Evolutionary conservation across 2,888 invertebrate genomes (phyloP).

Genomic region (Lysandra bellargus): DNA sequence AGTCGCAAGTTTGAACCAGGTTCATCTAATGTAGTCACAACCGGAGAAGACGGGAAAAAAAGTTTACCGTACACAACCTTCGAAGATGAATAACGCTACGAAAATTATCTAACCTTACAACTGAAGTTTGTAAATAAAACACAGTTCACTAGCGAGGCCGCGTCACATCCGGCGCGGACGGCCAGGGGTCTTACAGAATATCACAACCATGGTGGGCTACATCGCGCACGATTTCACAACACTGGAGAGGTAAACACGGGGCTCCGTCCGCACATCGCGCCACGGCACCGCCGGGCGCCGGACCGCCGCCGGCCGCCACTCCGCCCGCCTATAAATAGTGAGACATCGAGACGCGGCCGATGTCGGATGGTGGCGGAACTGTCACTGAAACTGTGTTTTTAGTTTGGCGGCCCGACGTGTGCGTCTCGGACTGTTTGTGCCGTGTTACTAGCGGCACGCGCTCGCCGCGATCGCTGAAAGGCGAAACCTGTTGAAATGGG

Average conservation of each 20-base stretch:
- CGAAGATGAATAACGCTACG: conserved; percentile 41
- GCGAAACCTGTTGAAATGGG: conserved; percentile 80
- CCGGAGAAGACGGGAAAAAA: conserved; percentile 58
- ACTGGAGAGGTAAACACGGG: conserved; percentile 78
- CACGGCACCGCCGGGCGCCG: conserved; percentile 47
- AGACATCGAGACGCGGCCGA: conserved; percentile 59
- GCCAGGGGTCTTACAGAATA: conserved; percentile 49
- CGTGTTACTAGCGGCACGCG: conserved; percentile 77
- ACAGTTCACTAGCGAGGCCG: conserved; percentile 70
- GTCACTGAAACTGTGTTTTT: conserved; percentile 77
- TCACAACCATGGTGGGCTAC: conserved; percentile 64
- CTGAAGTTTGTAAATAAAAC: conserved; percentile 56
- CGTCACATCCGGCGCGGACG: conserved; percentile 51
- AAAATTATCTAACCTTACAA: conserved; percentile 52
- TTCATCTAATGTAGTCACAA: conserved; percentile 72
- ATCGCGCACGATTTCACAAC: conserved; percentile 61
- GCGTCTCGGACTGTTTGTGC: conserved; percentile 74
- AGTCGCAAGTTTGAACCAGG: conserved; percentile 59
- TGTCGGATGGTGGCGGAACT: conserved; percentile 72
- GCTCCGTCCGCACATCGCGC: conserved; percentile 56
- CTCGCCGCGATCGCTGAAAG: conserved; percentile 75
- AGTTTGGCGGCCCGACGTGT: conserved; percentile 71
- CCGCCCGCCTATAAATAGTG: conserved; percentile 66
- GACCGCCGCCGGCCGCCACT: conserved; percentile 50
- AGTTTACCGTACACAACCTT: conserved; percentile 50